Evolutionary conservation across 2,113 vertebrate genomes (phyloP).

Genomic region (Notechis scutatus): DNA sequence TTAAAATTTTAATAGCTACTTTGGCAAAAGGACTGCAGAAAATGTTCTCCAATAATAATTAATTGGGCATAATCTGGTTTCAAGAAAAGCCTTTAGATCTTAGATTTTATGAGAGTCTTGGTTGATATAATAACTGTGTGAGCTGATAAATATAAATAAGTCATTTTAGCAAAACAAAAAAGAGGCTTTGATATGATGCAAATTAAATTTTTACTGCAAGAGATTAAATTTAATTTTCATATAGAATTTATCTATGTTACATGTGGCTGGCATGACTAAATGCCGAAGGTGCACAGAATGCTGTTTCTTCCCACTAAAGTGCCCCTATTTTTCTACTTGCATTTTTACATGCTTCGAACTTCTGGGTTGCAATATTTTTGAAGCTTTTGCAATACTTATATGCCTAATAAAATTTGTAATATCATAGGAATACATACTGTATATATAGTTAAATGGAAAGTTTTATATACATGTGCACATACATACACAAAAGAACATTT

Average conservation of each 20-base stretch:
- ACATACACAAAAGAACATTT: not conserved
- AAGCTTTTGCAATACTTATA: too few species aligned
- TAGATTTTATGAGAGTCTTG: not conserved
- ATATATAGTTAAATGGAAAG: not conserved
- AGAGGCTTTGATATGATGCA: not conserved
- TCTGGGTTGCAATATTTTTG: too few species aligned
- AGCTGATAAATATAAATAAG: not conserved
- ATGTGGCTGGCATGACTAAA: too few species aligned
- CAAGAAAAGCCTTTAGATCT: not conserved
- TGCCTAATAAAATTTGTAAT: too few species aligned
- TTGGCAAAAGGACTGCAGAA: not conserved
- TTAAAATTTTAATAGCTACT: not conserved
- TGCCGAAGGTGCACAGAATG: too few species aligned
- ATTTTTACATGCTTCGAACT: too few species aligned
- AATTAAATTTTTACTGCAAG: not conserved
- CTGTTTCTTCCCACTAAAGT: too few species aligned
- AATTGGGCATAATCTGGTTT: not conserved
- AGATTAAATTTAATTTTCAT: not conserved
- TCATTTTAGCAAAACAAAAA: not conserved
- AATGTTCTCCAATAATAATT: not conserved
- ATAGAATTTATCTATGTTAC: not conserved
- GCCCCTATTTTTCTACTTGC: too few species aligned
- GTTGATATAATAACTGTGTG: not conserved
- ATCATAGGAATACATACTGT: too few species aligned
- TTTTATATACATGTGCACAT: not conserved